These are phyloP conservation scores for Turritopsis rubra DNA, from an alignment of 30 jellyfish, hydroid and myxozoan species.

Conservation along the genomic window DNA sequence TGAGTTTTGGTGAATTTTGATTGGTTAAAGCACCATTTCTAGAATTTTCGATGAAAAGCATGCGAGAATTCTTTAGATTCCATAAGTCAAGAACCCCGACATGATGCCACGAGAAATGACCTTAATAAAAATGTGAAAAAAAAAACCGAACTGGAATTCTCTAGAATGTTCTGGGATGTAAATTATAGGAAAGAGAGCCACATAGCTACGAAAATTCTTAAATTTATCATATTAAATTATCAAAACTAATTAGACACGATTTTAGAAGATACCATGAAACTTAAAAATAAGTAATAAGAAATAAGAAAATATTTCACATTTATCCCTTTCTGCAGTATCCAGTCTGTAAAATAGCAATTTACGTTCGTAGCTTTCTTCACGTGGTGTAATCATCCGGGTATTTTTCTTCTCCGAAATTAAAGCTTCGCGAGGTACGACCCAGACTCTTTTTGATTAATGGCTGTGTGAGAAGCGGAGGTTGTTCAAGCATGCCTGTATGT, in stretches of 20 bases:
- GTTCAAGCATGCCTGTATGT: slow-evolving; percentile 82
- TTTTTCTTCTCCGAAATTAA: slow-evolving; percentile 33
- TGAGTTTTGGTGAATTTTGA: background rate
- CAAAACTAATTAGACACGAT: background rate
- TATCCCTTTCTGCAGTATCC: background rate
- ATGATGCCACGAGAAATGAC: background rate
- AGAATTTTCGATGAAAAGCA: background rate
- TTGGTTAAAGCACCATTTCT: background rate
- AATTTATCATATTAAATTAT: too few species aligned
- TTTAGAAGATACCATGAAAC: background rate
- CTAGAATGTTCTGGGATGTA: background rate
- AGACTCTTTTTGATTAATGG: slow-evolving; percentile 66
- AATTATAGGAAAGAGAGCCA: background rate
- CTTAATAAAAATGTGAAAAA: background rate
- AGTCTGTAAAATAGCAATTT: background rate
- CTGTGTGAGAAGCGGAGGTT: slow-evolving; percentile 55
- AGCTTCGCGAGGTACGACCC: slow-evolving; percentile 38
- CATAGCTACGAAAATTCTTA: background rate
- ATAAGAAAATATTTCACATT: background rate
- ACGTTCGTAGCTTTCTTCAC: slow-evolving; percentile 29
- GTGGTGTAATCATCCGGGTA: slow-evolving; percentile 98
- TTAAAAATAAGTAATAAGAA: background rate
- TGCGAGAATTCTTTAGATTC: background rate
- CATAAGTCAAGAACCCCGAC: background rate
- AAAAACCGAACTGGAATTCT: background rate